Base-by-base conservation (phyloP, 1,140 invertebrate species). In the Pemphigus obesinymphae region DNA sequence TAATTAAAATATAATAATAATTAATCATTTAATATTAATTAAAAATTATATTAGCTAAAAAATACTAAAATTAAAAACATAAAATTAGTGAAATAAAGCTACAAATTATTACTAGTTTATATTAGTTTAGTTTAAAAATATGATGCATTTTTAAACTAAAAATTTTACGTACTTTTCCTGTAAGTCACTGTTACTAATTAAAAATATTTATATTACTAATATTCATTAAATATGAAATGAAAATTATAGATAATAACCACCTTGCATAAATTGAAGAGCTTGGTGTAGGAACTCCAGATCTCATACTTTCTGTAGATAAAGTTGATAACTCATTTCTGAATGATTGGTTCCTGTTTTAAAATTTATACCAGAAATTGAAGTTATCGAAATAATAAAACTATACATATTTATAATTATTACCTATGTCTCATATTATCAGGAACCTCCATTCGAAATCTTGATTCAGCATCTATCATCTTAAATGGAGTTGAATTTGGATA, bases 271-370 rank as follows among this genome's bases (percentile, higher is more conserved):
- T n/a, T 23, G 75, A 78, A 58, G 53, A 78, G 7, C 4, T n/a
- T 17, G 75, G 50, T 1, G 53, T 55, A 17, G 20, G 31, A 7
- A 78, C 31, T 40, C 53, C 53, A 40, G 75, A 58, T 37, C 5
- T 11, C 8, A n/a, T 34, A 78, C 75, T 58, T 58, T 11, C 50
- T 6, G 50, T 26, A 23, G 50, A 76, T n/a, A 58, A 37, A 8
- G 26, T 26, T 26, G 73, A 76, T 55, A 55, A n/a, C 1, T 58
- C 40, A 34, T 31, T 55, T 78, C 23, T 17, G 26, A 78, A 23
- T 20, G 53, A 78, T 17, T 78, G 75, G 58, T 55, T 78, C 29
- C 50, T 75, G 29, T 45, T 53, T 73, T n/a, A n/a, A 50, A 73
- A 26, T 73, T 31, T 31, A 20, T 11, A 50, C 34, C 29, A 15